Evolutionary conservation across 2,888 invertebrate genomes (phyloP), one percentile per base, ranked within the genome.

Genomic region (Pterostichus niger): DNA sequence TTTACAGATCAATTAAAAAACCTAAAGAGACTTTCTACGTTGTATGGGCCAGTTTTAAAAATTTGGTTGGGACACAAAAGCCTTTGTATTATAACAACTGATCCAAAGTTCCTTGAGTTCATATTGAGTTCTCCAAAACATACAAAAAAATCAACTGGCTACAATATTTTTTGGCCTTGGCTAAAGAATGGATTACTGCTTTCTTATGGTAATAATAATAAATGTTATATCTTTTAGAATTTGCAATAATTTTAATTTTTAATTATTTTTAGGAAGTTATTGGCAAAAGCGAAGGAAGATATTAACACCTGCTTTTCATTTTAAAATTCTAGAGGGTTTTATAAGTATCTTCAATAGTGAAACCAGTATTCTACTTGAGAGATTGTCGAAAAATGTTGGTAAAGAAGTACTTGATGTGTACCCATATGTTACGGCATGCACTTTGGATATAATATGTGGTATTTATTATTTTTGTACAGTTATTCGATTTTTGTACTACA

Each of bases 351-450:
- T 77, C 10, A 31, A 77, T 56, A 31, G 13, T 11, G 9, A 17
- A n/a, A 17, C 31, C 40, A 54, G 56, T 13, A 77, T 15, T n/a
- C 40, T 77, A 40, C 13, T 77, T 13, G 31, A 77, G 9, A 33
- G 35, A 13, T 56, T 77, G 13, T 56, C 77, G n/a, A 35, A 54
- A 35, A 54, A 77, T n/a, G 56, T 35, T 31, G 86, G 89, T 33
- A 90, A 89, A 44, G 91, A 89, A 84, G 86, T 88, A 4, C 88
- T 94, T 87, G 93, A 93, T 49, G 49, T 49, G 49, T 49, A 49
- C 11, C 49, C 49, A 5, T 49, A 49, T 10, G n/a, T 49, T 13
- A n/a, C 49, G 10, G 49, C 49, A 10, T 11, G n/a, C 10, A 49
- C 31, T 86, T 88, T 91, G 78, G 90, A 49, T n/a, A 2, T 11